Conservation (phyloP, 2,888 invertebrate species). For the Platynereis dumerilii region DNA sequence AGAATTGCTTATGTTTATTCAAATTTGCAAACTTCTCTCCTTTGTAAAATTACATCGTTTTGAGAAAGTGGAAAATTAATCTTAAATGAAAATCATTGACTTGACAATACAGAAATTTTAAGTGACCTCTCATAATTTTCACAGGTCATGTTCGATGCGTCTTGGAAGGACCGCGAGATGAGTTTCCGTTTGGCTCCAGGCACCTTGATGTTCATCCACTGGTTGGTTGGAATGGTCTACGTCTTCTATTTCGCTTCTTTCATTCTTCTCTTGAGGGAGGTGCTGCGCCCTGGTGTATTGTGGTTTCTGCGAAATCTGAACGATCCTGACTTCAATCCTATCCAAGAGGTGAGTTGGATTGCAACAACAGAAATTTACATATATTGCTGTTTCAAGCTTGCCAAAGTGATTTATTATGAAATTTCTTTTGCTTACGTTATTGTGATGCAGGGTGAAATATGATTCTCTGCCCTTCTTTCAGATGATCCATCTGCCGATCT, state of each 20-base stretch:
- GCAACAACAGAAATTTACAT: not conserved
- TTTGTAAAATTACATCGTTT: no score
- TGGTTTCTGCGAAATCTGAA: slow-evolving; percentile 98
- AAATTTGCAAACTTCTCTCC: slow-evolving; percentile 22
- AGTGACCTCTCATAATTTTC: no score
- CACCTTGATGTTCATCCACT: slow-evolving; percentile 97
- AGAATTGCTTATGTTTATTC: no score
- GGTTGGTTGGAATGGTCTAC: slow-evolving; percentile 98
- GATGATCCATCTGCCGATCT: slow-evolving; percentile 96
- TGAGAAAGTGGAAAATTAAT: no score
- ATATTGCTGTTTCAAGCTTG: no score
- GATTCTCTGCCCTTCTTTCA: slow-evolving; percentile 56
- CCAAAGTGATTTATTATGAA: no score
- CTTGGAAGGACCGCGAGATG: slow-evolving; percentile 72
- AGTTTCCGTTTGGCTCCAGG: slow-evolving; percentile 91
- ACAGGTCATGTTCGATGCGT: slow-evolving; percentile 63
- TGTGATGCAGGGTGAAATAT: no score
- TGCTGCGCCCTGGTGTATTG: slow-evolving; percentile 92
- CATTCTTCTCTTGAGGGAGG: slow-evolving; percentile 88
- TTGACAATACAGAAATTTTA: no score
- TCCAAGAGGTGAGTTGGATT: slow-evolving; percentile 73
- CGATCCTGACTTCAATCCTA: slow-evolving; percentile 99
- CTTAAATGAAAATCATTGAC: no score
- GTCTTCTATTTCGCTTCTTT: slow-evolving; percentile 97
- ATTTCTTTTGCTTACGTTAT: no score